Percentiles rank a stretch among this genome's conserved stretches.
phyloP scores from a whole-genome alignment of 2,888 invertebrate species.

The Drosophila tanythrix region DNA sequence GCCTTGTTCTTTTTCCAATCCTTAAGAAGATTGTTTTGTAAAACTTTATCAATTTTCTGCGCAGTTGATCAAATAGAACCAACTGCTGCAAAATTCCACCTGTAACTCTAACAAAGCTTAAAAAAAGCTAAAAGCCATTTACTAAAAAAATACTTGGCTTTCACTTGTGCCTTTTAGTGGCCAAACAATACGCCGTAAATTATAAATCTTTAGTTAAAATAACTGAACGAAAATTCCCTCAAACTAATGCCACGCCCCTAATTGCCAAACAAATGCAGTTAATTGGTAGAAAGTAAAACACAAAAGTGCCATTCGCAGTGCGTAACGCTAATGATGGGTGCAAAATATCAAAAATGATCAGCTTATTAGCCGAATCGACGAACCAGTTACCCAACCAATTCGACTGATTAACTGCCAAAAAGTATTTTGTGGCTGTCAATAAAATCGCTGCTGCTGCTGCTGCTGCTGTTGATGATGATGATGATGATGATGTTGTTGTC shows the following conservation, averaged over 20 bases:
- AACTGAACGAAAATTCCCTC: slow-evolving; percentile 42
- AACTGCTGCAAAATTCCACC: neutral
- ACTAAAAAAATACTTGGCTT: slow-evolving; percentile 46
- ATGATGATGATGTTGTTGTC: slow-evolving; percentile 6
- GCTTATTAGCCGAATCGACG: slow-evolving; percentile 59
- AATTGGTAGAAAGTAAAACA: slow-evolving; percentile 77
- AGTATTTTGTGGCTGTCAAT: slow-evolving; percentile 25
- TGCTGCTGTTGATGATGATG: slow-evolving; percentile 13
- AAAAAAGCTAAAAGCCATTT: slow-evolving; percentile 4
- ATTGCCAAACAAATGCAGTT: slow-evolving; percentile 65
- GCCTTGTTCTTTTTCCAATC: neutral
- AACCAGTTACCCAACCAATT: slow-evolving; percentile 68
- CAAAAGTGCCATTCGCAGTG: slow-evolving; percentile 42
- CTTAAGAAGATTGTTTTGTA: neutral
- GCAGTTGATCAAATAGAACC: neutral
- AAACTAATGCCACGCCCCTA: slow-evolving; percentile 45
- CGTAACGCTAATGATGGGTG: slow-evolving; percentile 61
- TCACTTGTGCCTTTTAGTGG: slow-evolving; percentile 37
- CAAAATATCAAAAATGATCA: slow-evolving; percentile 26
- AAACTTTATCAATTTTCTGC: neutral
- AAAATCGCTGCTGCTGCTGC: slow-evolving; percentile 11
- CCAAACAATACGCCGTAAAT: slow-evolving; percentile 64
- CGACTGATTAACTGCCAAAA: slow-evolving; percentile 48
- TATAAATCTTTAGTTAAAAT: slow-evolving; percentile 74
- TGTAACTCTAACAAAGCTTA: neutral